Evolutionary conservation across 2,113 vertebrate species (phyloP).

Genomic region (Serilophus lunatus): DNA sequence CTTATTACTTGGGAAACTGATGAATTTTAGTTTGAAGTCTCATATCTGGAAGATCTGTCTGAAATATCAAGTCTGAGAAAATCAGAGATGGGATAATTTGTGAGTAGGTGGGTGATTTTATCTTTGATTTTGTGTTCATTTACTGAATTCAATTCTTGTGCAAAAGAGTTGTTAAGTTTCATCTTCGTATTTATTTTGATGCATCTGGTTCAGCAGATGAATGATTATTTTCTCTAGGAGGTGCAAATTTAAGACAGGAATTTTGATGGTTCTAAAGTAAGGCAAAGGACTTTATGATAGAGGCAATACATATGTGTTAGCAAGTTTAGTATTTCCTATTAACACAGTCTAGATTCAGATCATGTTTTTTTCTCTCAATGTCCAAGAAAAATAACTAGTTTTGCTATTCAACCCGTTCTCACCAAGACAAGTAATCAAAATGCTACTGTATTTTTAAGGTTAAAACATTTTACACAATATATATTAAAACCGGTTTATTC

Average conservation of each 20-base stretch:
- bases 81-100: background rate
- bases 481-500: background rate
- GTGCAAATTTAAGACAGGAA: background rate
- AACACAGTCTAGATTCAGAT: background rate
- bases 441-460: background rate
- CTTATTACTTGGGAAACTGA: background rate
- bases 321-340: background rate
- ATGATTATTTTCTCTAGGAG: background rate
- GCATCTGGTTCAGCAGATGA: background rate
- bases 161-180: background rate
- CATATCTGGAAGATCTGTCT: background rate
- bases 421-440: background rate
- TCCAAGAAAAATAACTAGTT: background rate
- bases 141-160: background rate
- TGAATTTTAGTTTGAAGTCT: background rate
- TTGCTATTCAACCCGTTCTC: background rate
- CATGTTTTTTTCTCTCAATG: background rate
- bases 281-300: background rate
- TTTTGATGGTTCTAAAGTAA: background rate
- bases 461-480: background rate
- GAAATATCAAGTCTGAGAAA: background rate
- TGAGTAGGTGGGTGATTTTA: background rate
- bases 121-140: background rate
- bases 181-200: background rate
- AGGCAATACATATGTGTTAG: background rate